Base-by-base conservation (phyloP, 2,797 vertebrate species). In the Trachurus trachurus region DNA sequence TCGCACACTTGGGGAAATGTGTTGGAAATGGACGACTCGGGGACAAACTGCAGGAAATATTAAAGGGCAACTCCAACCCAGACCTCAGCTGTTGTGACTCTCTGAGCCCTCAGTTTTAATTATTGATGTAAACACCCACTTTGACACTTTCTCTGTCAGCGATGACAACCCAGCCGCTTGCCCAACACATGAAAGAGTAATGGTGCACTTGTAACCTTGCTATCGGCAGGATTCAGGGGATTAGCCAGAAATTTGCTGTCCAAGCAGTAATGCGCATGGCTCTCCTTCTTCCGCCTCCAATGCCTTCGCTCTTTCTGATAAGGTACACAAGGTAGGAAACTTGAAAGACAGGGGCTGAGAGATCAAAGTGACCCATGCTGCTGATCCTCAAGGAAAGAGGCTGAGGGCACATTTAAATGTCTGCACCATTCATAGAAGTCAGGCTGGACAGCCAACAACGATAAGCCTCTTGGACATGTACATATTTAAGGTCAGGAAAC, bases 111-210 rank as follows among this genome's bases (percentile, higher is more conserved):
- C 37, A 26, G 22, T 80, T 83, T 92, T 88, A 89, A 92, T 89
- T 89, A 91, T 92, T 89, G 78, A 93, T 92, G 80, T 71, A 88
- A 92, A 91, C 82, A 89, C 86, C 78, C 78, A 74, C 85, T 87
- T 87, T 89, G 89, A 93, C 89, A 90, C 86, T 81, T 85, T 80
- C 54, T 69, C 77, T 71, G 82, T 85, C 85, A 66, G 56, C 57
- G 76, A 90, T 81, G 91, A 87, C 89, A 88, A 81, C 66, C 76
- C 64, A 31, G 49, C 62, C 44, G 58, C 71, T 59, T 76, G 81
- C 69, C 82, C 49, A 40, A 77, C 81, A 85, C 84, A 92, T 90
- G 80, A 92, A 94, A 93, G 83, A 90, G 77, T 89, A 84, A 92
- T 90, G 85, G 84, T 58, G 76, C 74, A 21, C 74, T 54, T 50